Conservation (phyloP, 2,888 invertebrate species). For the Chymomyza caudatula region DNA sequence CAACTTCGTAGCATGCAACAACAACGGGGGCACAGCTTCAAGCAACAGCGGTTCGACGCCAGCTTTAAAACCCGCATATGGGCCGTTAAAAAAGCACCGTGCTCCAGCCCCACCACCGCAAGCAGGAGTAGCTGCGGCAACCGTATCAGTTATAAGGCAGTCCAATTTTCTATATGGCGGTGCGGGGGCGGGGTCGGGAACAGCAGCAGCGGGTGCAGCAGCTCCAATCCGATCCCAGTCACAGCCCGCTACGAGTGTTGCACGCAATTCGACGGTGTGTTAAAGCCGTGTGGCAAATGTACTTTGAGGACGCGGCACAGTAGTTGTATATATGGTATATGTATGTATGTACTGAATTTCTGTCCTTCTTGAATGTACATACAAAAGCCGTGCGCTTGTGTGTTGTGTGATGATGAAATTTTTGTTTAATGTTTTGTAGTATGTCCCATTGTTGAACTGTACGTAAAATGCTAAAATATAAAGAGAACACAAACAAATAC, state of each 20-base stretch:
- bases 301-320: neutral
- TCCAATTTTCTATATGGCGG: constrained; percentile 74
- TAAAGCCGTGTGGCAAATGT: constrained; percentile 17
- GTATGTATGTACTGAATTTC: constrained; percentile 10
- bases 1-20: constrained; percentile 48
- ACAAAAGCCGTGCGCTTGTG: constrained; percentile 16
- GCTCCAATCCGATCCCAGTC: constrained; percentile 50
- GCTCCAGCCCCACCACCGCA: constrained; percentile 74
- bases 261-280: constrained; percentile 56
- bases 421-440: constrained; percentile 10
- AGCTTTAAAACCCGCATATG: constrained; percentile 64
- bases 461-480: constrained; percentile 34
- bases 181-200: constrained; percentile 31
- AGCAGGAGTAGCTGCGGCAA: constrained; percentile 73
- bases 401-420: constrained; percentile 21
- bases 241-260: constrained; percentile 42
- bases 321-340: neutral
- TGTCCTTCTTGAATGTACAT: constrained; percentile 42
- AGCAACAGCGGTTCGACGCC: constrained; percentile 5
- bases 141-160: constrained; percentile 74
- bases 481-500: constrained; percentile 21
- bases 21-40: constrained; percentile 40
- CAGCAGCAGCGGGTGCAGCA: neutral
- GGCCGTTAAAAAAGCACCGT: constrained; percentile 69
- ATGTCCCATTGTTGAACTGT: constrained; percentile 20